Evolutionary conservation across 1,140 invertebrate species (phyloP), one percentile per base, ranked within the genome.

Genomic region (Drosophila repletoides): DNA sequence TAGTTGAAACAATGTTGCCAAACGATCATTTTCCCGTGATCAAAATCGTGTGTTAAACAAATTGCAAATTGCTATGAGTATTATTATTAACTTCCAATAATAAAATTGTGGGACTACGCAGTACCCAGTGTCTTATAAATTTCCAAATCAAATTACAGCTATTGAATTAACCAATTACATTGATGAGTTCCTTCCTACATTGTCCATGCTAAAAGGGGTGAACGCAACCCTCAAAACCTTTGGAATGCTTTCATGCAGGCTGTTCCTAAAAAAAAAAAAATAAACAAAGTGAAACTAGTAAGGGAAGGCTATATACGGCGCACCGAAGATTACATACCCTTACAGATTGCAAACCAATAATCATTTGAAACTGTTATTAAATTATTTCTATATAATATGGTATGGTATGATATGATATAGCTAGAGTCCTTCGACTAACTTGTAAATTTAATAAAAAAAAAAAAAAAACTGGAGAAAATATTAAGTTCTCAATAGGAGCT

Each of bases 131-230:
- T 60, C 71, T 71, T 71, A 61, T 67, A 63, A 63, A 80, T 59
- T 65, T 59, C 41, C 38, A 33, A 70, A 73, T 83, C 28, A 77
- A 70, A 83, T 83, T 77, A 81, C 49, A 60, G 59, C 51, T 56
- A 81, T 83, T 76, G 72, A 83, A 69, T 83, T 76, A 83, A 77
- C 52, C 69, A 83, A 81, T 81, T 83, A 70, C 56, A 68, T 68
- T 75, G 55, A 36, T 31, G 59, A 45, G 36, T 19, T 19, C n/a
- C 24, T 5, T 6, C 12, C 12, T 12, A 31, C 38, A 33, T 22
- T 34, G 15, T 58, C 5, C 9, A 10, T 17, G 31, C 15, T 7
- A 21, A 15, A 19, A n/a, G 28, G 40, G 19, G 14, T 31, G 21
- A 36, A 21, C 22, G 10, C 24, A 26, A 28, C 21, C n/a, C 12